Evolutionary conservation across 2,113 vertebrate genomes (phyloP).

Genomic region (Forbesichthys papilliferus): DNA sequence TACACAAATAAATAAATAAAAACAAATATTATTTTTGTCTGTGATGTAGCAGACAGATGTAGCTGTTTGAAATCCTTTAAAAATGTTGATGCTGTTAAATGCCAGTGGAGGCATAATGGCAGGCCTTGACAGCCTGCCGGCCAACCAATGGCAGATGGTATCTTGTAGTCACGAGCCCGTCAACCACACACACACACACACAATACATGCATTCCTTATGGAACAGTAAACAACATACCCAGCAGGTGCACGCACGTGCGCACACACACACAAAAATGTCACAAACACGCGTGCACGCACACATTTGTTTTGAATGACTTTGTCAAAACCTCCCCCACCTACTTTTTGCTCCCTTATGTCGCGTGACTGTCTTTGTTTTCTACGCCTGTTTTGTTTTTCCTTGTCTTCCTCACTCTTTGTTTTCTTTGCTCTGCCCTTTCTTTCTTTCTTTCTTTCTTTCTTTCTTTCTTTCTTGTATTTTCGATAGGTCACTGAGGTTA

Average conservation of each 20-base stretch:
- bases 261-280: background rate
- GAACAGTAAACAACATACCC: constrained; percentile 42
- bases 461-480: constrained; percentile 51
- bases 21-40: no score
- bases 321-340: background rate
- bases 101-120: no score
- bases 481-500: constrained; percentile 74
- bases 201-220: constrained; percentile 8
- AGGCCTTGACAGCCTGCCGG: background rate
- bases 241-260: constrained; percentile 13
- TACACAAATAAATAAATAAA: no score
- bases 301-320: background rate
- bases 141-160: constrained; percentile 50
- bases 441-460: constrained; percentile 13
- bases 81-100: no score
- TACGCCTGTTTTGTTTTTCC: constrained; percentile 1
- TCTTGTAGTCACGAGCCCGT: constrained; percentile 35
- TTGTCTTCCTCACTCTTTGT: background rate
- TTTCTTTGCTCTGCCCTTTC: background rate
- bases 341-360: background rate
- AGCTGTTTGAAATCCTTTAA: no score
- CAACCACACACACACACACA: constrained; percentile 13
- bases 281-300: background rate
- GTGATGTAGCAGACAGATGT: no score
- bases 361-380: background rate